Base-by-base conservation (phyloP, 2,113 vertebrate genomes). In the Bettongia penicillata region DNA sequence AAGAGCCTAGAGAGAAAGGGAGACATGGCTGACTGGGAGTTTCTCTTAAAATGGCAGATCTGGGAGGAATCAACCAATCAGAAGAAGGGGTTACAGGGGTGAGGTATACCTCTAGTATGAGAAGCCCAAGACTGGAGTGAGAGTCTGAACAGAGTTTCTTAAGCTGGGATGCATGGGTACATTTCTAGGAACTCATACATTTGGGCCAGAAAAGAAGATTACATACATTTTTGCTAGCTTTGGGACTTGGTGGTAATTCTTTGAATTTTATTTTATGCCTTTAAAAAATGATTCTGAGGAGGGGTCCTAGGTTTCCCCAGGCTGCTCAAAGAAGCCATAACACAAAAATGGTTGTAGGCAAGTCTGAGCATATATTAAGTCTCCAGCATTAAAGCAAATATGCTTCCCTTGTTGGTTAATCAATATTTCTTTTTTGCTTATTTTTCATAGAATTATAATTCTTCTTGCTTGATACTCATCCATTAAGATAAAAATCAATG, bases 31-130 rank as follows among this genome's bases (percentile, higher is more conserved):
- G 14, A 3, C 61, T 68, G 14, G 31, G 12, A 16, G 31, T 19
- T 68, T 37, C 31, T 68, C 61, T 68, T 68, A 6, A 68, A 14
- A n/a, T 68, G 61, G 57, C 19, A 3, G 31, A 12, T 68, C 31
- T 68, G 31, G 14, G 14, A 68, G 14, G 61, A 68, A 68, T 16
- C 61, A n/a, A 77, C 61, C 37, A n/a, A 77, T 77, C 37, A 77
- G 14, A 19, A 37, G 37, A 77, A 77, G 37, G 61, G 16, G 12
- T 1, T 77, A n/a, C 16, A 77, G 12, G 61, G 5, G 61, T 2
- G 0, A 14, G 3, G 31, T 0, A n/a, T 5, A 68, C 12, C 12
- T 68, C 31, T 0, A 77, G 31, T n/a, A 4, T n/a, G 37, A n/a
- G 14, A 2, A 23, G 0, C 22, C 16, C 2, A 43, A 84, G 6